A percentile compares a stretch with the other conserved stretches of the same genome.
Conservation (phyloP, 2,113 vertebrate genomes). For the Saimiri boliviensis region DNA sequence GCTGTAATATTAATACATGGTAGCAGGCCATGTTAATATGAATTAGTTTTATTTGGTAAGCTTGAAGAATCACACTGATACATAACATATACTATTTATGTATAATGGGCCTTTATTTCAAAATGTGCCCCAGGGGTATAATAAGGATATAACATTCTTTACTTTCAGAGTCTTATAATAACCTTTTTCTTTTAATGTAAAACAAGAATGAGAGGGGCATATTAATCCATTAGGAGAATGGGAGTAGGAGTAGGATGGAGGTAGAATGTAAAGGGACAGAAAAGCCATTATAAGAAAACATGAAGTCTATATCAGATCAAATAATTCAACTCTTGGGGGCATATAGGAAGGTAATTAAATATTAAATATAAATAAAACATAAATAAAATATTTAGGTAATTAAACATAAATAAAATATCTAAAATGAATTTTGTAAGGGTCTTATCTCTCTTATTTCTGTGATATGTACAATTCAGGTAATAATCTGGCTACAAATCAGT, state of each 20-base stretch:
- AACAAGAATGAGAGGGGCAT: background rate
- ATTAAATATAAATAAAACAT: background rate
- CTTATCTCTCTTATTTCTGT: background rate
- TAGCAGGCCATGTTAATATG: background rate
- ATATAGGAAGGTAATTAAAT: background rate
- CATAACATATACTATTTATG: background rate
- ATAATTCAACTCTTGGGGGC: background rate
- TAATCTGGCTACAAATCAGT: background rate
- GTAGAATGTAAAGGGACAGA: background rate
- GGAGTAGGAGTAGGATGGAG: background rate
- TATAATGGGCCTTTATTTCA: conserved; percentile 20
- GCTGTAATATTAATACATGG: background rate
- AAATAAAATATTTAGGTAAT: background rate
- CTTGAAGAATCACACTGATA: background rate
- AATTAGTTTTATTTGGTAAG: conserved; percentile 11
- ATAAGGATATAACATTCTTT: background rate
- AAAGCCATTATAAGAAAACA: background rate
- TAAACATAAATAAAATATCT: background rate
- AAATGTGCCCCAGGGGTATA: background rate
- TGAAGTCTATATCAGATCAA: background rate
- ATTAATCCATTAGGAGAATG: background rate
- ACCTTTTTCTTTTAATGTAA: conserved; percentile 7
- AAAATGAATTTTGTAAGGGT: conserved; percentile 22
- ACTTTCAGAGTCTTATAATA: background rate
- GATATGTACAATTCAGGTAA: background rate